Base-by-base conservation (phyloP, 2,888 invertebrate genomes). In the Pocota personata region DNA sequence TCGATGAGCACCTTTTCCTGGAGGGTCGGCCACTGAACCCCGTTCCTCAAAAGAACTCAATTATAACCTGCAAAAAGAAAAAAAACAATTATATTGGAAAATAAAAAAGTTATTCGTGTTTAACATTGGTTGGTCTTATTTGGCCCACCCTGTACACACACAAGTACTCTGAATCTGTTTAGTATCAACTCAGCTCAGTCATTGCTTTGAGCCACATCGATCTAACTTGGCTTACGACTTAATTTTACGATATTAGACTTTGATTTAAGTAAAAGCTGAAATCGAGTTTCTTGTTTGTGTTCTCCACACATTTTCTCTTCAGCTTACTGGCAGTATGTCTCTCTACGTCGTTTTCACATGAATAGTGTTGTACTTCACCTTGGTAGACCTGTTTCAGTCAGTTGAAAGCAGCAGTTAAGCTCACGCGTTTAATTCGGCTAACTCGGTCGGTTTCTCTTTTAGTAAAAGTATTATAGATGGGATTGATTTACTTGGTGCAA, bases 361-460 rank as follows among this genome's bases (percentile, higher is more conserved):
- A 60, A 67, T 60, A 35, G 57, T 58, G 62, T 43, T 40, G 58
- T 55, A 32, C 10, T 19, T 62, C 57, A 76, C 55, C 77, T 64
- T 52, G 66, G 67, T 40, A 78, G 72, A 78, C 72, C 77, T 77
- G 82, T 58, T 83, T 83, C 83, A 78, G 83, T 83, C 72, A 50
- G 83, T 78, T 78, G 73, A 67, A 80, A 80, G 64, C 80, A 67
- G 58, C 80, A 73, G 66, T 55, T 73, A 62, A 62, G 67, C 60
- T 69, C 48, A 24, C 58, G 77, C 77, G 77, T 77, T 12, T 40
- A 32, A 32, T 52, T 83, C 72, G 72, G 78, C 60, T 60, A 60
- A 37, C 32, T 37, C 78, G 27, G 27, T 21, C 43, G 52, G 50
- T 78, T 77, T 83, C 72, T 77, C 66, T 72, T 76, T 62, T 50